Percentiles rank a stretch among this genome's conserved stretches.
Evolutionary conservation across 2,113 vertebrate genomes (phyloP).

Genomic region (Apteryx mantelli): DNA sequence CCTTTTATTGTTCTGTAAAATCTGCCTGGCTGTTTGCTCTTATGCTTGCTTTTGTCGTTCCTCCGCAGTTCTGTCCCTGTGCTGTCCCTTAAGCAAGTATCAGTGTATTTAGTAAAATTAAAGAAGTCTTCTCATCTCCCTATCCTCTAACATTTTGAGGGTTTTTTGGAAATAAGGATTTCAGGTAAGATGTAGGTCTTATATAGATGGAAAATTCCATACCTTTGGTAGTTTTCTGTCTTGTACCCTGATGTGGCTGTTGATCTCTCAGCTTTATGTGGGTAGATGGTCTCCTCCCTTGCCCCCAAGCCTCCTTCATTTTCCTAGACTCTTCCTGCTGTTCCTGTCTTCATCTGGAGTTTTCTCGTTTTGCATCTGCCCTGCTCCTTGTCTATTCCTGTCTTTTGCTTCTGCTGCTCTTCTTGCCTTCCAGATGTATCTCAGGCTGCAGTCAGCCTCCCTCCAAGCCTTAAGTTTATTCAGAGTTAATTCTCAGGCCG

Average conservation of each 20-base stretch:
- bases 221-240: background rate
- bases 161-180: background rate
- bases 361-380: background rate
- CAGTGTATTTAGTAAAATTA: background rate
- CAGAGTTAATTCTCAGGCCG: background rate
- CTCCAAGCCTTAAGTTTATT: background rate
- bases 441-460: background rate
- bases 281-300: background rate
- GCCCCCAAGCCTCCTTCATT: background rate
- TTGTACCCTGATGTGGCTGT: background rate
- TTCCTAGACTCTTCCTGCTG: background rate
- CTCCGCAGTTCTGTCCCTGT: accelerated
- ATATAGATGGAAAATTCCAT: accelerated
- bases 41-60: background rate
- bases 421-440: accelerated
- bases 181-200: background rate
- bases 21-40: accelerated
- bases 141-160: background rate
- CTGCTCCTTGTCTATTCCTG: background rate
- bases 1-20: background rate
- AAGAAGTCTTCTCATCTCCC: background rate
- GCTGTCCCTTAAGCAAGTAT: background rate
- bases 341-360: background rate
- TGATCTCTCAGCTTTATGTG: background rate
- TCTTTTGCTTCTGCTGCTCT: background rate